Percentiles rank a stretch among this genome's conserved stretches.
These are phyloP conservation scores for Ypsolopha sequella DNA, from an alignment of 2,888 invertebrate genomes.

Conservation along the genomic window DNA sequence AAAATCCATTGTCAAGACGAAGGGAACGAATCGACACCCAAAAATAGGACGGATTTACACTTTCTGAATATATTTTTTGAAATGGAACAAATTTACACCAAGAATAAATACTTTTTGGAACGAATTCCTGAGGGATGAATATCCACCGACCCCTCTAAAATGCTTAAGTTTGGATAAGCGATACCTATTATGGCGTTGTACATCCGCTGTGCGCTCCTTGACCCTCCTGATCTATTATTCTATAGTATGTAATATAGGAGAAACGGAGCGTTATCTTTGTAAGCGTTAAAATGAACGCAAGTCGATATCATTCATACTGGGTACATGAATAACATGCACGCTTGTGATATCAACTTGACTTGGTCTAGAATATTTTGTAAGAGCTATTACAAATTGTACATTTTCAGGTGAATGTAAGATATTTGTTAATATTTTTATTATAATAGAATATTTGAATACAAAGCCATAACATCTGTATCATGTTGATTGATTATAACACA, in stretches of 20 bases:
- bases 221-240: background rate
- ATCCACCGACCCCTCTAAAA: too few species aligned
- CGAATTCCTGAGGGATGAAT: too few species aligned
- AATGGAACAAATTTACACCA: too few species aligned
- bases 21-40: too few species aligned
- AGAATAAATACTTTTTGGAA: too few species aligned
- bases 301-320: slow-evolving; percentile 23
- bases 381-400: slow-evolving; percentile 65
- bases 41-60: too few species aligned
- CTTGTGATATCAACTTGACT: slow-evolving; percentile 30
- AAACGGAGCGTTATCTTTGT: slow-evolving; percentile 38
- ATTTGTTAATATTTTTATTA: slow-evolving; percentile 71
- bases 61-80: too few species aligned
- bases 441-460: slow-evolving; percentile 66
- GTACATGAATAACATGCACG: slow-evolving; percentile 2
- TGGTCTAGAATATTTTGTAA: slow-evolving; percentile 57
- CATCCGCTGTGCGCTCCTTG: background rate
- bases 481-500: slow-evolving; percentile 61
- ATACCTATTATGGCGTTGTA: background rate
- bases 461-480: slow-evolving; percentile 70
- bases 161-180: too few species aligned
- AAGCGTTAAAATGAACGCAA: slow-evolving; percentile 41
- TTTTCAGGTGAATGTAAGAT: slow-evolving; percentile 69
- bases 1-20: too few species aligned
- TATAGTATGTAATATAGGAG: slow-evolving; percentile 24